Percentiles rank a stretch among this genome's conserved stretches.
Conservation (phyloP, 2,113 vertebrate species). For the Meriones unguiculatus region DNA sequence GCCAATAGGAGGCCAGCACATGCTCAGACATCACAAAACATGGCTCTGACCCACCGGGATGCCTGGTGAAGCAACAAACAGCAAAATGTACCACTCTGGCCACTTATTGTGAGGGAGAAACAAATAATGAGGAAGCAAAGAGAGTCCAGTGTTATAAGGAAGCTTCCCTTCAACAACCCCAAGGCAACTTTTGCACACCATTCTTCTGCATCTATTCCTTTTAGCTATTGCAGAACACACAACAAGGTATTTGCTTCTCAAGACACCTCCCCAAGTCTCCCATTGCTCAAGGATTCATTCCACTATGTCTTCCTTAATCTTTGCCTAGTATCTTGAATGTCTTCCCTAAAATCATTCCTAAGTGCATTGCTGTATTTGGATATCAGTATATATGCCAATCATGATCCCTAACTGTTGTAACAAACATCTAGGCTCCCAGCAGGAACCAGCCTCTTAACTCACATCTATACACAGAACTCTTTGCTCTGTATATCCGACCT, state of each 20-base stretch:
- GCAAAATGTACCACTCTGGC: neutral
- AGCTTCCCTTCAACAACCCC: neutral
- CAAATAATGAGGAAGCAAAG: neutral
- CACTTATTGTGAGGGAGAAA: neutral
- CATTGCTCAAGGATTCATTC: neutral
- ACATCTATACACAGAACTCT: neutral
- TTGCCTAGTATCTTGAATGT: neutral
- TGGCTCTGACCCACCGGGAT: too few relatives aligned
- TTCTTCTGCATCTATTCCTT: neutral
- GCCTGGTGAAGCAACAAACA: neutral
- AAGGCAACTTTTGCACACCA: neutral
- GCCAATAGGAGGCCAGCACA: neutral
- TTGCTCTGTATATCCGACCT: neutral
- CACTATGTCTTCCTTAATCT: too few relatives aligned
- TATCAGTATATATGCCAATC: neutral
- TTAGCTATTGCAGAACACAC: neutral
- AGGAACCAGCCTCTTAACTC: neutral
- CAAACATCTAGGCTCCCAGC: neutral
- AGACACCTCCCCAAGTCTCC: neutral
- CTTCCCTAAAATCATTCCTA: neutral
- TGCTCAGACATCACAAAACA: neutral
- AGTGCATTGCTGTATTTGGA: neutral
- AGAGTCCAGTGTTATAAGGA: neutral
- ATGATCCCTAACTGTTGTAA: neutral
- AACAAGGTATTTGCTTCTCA: neutral